These are phyloP conservation scores for Cygnus atratus DNA, from an alignment of 2,113 vertebrate genomes.

Conservation along the genomic window DNA sequence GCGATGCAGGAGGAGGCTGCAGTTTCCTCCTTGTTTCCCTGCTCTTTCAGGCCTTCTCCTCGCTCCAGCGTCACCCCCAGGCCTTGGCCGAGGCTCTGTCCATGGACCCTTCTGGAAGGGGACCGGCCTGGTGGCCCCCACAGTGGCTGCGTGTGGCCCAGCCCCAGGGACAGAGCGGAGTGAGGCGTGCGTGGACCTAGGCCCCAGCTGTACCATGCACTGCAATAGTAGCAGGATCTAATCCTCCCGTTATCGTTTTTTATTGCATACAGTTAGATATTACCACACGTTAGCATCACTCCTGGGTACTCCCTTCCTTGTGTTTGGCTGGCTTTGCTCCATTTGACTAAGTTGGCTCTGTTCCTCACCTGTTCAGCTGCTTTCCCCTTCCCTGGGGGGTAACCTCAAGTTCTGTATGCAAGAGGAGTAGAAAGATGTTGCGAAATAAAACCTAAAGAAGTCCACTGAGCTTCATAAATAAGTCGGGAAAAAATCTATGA, in stretches of 20 bases:
- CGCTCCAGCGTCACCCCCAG: neutral
- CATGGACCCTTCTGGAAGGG: neutral
- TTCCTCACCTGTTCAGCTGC: neutral
- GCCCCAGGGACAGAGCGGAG: neutral
- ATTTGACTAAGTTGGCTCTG: neutral
- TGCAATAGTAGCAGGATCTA: neutral
- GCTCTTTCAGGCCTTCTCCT: neutral
- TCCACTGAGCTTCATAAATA: neutral
- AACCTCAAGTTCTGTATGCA: neutral
- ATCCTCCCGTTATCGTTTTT: slow-evolving; percentile 36
- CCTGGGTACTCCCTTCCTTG: neutral
- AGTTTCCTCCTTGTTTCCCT: neutral
- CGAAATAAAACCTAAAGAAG: neutral
- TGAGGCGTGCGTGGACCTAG: neutral
- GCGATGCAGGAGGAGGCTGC: fast-evolving
- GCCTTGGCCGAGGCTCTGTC: fast-evolving
- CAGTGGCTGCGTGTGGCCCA: neutral
- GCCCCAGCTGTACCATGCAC: neutral
- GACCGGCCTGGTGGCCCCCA: fast-evolving
- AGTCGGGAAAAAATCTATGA: neutral
- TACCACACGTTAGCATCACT: neutral
- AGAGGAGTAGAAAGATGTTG: neutral
- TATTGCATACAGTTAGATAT: slow-evolving; percentile 12
- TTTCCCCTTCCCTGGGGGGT: neutral
- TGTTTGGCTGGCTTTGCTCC: neutral